Conservation (phyloP, 2,797 vertebrate genomes). For the Silurus lanzhouensis region DNA sequence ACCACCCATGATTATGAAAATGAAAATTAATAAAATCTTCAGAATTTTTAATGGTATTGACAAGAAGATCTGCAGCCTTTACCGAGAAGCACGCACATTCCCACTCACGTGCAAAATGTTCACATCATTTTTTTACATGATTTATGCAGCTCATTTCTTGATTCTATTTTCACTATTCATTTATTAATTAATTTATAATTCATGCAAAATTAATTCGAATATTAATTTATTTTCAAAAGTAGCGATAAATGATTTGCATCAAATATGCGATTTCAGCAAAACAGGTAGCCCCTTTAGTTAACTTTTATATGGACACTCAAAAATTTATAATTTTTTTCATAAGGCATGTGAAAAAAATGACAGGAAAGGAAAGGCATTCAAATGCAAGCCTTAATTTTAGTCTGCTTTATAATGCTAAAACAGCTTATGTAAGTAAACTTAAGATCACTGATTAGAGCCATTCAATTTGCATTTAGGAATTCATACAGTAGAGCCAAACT, state of each 20-base stretch:
- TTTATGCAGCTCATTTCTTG: too few species aligned
- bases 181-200: not conserved
- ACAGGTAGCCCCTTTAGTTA: not conserved
- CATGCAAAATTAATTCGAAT: too few species aligned
- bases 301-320: too few species aligned
- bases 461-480: not conserved
- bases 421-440: not conserved
- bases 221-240: not conserved
- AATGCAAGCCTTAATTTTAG: not conserved
- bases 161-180: too few species aligned
- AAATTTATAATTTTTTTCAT: not conserved
- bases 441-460: not conserved
- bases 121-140: not conserved
- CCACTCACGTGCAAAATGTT: not conserved
- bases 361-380: not conserved
- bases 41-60: slow-evolving; percentile 12
- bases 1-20: slow-evolving; percentile 68
- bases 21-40: slow-evolving; percentile 20
- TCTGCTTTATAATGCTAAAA: not conserved
- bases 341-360: not conserved
- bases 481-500: not conserved
- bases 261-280: not conserved
- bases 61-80: not conserved
- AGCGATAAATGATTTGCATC: too few species aligned
- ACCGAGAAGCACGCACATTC: not conserved